Conservation (phyloP, 2,888 invertebrate species). For the Tachina grossa region DNA sequence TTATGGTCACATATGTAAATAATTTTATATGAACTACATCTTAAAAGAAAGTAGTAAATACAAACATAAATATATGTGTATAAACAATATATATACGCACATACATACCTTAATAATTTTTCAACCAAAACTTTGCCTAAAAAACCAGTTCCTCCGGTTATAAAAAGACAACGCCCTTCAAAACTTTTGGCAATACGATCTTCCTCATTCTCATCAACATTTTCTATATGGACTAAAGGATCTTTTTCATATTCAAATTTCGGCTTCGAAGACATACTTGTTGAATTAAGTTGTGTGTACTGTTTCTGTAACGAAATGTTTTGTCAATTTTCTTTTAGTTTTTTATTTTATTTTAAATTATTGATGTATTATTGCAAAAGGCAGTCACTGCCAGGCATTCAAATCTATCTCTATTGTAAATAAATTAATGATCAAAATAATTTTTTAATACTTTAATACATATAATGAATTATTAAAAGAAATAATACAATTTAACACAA, state of each 20-base stretch:
- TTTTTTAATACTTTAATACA: too few relatives aligned
- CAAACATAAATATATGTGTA: not conserved
- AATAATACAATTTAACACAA: too few relatives aligned
- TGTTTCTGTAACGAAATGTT: not conserved
- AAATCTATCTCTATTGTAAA: too few relatives aligned
- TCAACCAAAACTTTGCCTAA: slow-evolving; percentile 83
- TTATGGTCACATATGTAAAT: not conserved
- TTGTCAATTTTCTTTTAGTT: not conserved
- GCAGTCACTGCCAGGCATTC: too few relatives aligned
- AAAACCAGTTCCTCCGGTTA: slow-evolving; percentile 83
- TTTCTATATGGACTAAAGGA: slow-evolving; percentile 74
- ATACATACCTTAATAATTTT: slow-evolving; percentile 81
- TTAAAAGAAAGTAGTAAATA: not conserved
- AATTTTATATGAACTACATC: not conserved
- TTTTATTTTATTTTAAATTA: not conserved
- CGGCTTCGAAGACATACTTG: slow-evolving; percentile 78
- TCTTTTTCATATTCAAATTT: slow-evolving; percentile 78
- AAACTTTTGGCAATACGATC: slow-evolving; percentile 81
- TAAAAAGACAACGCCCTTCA: slow-evolving; percentile 80
- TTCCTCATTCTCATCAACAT: slow-evolving; percentile 77
- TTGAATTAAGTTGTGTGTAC: not conserved
- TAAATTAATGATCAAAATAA: too few relatives aligned
- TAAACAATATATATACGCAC: too few relatives aligned
- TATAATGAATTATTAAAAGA: too few relatives aligned
- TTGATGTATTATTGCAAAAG: not conserved